Percentiles rank a stretch among this genome's conserved stretches.
Conservation (phyloP, 2,797 vertebrate species). For the Pipistrellus kuhlii region DNA sequence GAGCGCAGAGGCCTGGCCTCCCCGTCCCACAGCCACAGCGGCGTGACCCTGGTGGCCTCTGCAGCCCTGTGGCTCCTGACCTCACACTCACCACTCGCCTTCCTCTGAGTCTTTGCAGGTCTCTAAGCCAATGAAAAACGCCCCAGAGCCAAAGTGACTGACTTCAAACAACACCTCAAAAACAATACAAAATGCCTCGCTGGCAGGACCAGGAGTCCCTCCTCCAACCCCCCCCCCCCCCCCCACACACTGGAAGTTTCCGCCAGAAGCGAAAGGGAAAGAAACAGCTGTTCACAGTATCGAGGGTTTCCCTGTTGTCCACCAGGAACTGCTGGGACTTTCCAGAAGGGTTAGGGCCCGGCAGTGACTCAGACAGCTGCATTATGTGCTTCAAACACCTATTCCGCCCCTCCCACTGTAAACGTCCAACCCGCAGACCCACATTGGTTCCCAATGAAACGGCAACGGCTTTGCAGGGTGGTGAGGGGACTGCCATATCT, state of each 20-base stretch:
- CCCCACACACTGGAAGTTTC: not conserved
- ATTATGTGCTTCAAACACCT: rapidly evolving
- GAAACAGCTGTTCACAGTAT: not conserved
- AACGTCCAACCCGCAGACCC: not conserved
- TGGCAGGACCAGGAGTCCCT: not conserved
- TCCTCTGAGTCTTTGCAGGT: not conserved
- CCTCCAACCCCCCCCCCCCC: no score
- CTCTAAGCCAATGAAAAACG: not conserved
- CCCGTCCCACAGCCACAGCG: not conserved
- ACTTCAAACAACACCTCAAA: not conserved
- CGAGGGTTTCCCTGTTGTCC: not conserved
- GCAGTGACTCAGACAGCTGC: not conserved
- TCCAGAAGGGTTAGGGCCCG: not conserved
- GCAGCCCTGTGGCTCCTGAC: not conserved
- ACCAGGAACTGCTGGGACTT: not conserved
- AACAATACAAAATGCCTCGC: not conserved
- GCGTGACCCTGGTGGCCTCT: not conserved
- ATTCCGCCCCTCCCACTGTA: not conserved
- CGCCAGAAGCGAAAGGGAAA: constrained; percentile 34
- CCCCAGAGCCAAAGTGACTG: not conserved
- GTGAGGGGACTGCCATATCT: rapidly evolving
- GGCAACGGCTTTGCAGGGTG: not conserved
- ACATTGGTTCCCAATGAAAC: not conserved
- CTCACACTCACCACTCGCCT: not conserved
- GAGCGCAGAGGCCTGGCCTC: not conserved